Base-by-base conservation (phyloP, 92 coral and sea anemone genomes). In the Zoanthus gigantus region DNA sequence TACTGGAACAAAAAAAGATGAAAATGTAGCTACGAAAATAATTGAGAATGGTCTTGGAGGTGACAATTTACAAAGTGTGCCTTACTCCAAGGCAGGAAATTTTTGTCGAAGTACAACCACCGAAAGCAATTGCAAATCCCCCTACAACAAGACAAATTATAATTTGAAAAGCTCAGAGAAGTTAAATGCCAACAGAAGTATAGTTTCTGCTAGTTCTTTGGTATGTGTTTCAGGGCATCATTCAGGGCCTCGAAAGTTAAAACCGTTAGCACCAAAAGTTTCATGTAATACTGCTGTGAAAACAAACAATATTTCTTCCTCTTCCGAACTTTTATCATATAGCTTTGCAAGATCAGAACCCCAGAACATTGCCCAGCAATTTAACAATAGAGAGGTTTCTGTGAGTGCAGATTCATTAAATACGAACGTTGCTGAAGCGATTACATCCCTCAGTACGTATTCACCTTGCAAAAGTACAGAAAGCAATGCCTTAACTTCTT, bases 181-280 rank as follows among this genome's bases (percentile, higher is more conserved):
- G 12, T 37, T 30, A 23, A 57, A 5, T 44, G 4, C 74, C 11
- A 81, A 81, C 44, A 81, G 75, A 81, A 65, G 28, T 48, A 6
- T 81, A 23, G 23, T 68, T 45, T 46, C 85, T 45, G 61, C 45
- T 18, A 28, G 47, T 18, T 61, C 71, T 10, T 15, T 65, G 37
- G 57, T 18, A 7, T 23, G 17, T 67, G 44, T 66, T 45, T 57
- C 74, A n/a, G 58, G 23, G 4, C 74, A 80, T 61, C 57, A 18
- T 46, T 45, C 85, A 23, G 9, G 23, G 53, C 46, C 75, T 65
- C 85, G 58, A 47, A 81, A 81, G 56, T 47, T 65, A 66, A 42
- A 65, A 28, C 63, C 60, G 3, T 63, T 65, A n/a, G 85, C 74
- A n/a, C 76, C 85, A 46, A 66, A 66, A 17, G 75, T 65, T 47